Base-by-base conservation (phyloP, 2,113 vertebrate species). In the Clarias batrachus region DNA sequence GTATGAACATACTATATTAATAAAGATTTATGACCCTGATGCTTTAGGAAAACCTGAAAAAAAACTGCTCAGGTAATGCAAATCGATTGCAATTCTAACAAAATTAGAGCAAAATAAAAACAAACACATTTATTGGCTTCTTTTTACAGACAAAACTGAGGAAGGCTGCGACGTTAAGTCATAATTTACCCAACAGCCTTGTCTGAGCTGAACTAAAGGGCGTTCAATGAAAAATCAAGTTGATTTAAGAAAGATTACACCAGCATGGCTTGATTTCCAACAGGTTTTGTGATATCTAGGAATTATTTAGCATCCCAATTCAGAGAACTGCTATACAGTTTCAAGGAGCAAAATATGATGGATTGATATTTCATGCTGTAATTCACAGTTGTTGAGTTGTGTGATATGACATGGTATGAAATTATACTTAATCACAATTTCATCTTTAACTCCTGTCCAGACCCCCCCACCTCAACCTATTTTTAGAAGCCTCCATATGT, bases 381-480 rank as follows among this genome's bases (percentile, higher is more conserved):
- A 59, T 56, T 80, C 84, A 79, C 41, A 86, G 63, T 30, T n/a
- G 41, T 54, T 17, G 19, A 13, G 21, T 79, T 57, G 19, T 86
- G 37, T 59, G 30, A 74, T 80, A 80, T 81, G 27, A 54, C n/a
- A 48, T 68, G 52, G n/a, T 79, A 57, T 59, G 56, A 41, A 78
- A 85, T 78, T 25, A 62, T 56, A 37, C 66, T 78, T 65, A 63
- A 33, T 33, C 41, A 33, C 68, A 37, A 23, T 71, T 56, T 70
- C 66, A 71, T 37, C 16, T 71, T 71, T 8, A 71, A 48, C 37
- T 52, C 52, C 71, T 76, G 73, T 52, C 13, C 48, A 76, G 11
- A 76, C 73, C 73, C 30, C 30, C 41, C 12, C 3, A 76, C 73
- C 48, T 54, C 92, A 33, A 82, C 11, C 79, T 54, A 25, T 52